Evolutionary conservation across 2,797 vertebrate species (phyloP), one percentile per base, ranked within the genome.

Genomic region (Oreochromis mossambicus): DNA sequence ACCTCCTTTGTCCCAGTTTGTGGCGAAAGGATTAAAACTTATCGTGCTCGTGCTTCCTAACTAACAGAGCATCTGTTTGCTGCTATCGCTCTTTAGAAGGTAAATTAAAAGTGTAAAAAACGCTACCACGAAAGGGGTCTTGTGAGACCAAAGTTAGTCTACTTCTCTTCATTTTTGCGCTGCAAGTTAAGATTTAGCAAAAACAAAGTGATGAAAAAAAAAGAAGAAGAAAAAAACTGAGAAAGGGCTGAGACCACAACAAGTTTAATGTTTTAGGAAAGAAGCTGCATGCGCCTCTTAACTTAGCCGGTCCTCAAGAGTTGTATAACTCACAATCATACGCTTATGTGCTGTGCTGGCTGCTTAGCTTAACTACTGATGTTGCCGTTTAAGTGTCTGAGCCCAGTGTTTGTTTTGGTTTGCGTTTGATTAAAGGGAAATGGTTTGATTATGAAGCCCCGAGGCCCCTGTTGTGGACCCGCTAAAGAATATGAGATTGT

Each of bases 361-460:
- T 89, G 88, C 86, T 84, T 46, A 26, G 84, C 79, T 88, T 83
- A 91, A 93, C 88, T 78, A 91, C 90, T 77, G 89, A 88, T 91
- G 77, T 75, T 87, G 89, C 83, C 76, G 8, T 91, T 94, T 91
- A 91, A 63, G 82, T 17, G 63, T 79, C 84, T 88, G 88, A 81
- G 56, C 84, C 63, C 58, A 56, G 46, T 90, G 91, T 95, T 94
- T 94, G 91, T 93, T 94, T 94, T 92, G 93, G 91, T 93, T 95
- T 88, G 87, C 87, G 87, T 93, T 87, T 95, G 88, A 95, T 95
- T 94, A 95, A 94, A 95, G 90, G 86, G 66, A 89, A 94, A 87
- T 88, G 87, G 88, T 92, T 88, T 92, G 86, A 92, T 94, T 92
- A 94, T 88, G 84, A 93, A 91, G 91, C 90, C 90, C 92, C 55